Percentiles rank a stretch among this genome's conserved stretches.
phyloP scores from a whole-genome alignment of 1,140 invertebrate species.

The Stegodyphus mimosarum region DNA sequence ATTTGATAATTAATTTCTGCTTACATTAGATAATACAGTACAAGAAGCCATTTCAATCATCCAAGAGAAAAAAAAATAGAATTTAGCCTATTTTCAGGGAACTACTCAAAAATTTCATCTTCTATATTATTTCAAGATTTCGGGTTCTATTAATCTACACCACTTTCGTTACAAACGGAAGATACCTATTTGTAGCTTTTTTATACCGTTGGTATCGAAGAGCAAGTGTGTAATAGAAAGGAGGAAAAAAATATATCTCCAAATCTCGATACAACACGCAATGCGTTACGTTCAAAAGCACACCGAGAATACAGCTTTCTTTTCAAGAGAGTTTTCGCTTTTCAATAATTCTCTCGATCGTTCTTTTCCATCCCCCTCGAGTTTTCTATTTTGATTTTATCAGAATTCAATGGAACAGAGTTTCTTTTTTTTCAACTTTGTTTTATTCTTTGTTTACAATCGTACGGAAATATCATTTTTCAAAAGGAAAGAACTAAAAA shows the following conservation, averaged over 20 bases:
- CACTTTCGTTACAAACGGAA: constrained; percentile 21
- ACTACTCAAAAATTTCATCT: too few relatives aligned
- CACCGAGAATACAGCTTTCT: not conserved
- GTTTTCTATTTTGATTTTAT: constrained; percentile 56
- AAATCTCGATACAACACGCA: constrained; percentile 30
- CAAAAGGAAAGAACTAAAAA: not conserved
- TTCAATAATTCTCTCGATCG: constrained; percentile 39
- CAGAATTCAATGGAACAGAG: constrained; percentile 46
- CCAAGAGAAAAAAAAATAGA: too few relatives aligned
- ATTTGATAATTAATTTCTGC: too few relatives aligned
- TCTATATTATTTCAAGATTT: too few relatives aligned
- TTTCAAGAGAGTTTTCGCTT: constrained; percentile 12
- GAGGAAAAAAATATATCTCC: constrained; percentile 1
- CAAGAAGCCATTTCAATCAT: too few relatives aligned
- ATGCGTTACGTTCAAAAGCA: not conserved
- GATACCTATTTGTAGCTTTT: constrained; percentile 16
- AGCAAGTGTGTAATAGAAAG: constrained; percentile 49
- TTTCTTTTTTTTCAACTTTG: constrained; percentile 29
- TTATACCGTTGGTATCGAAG: constrained; percentile 7
- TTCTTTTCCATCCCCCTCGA: constrained; percentile 4
- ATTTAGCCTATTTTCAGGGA: too few relatives aligned
- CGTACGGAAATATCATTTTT: constrained; percentile 2
- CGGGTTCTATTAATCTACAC: not conserved
- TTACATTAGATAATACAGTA: too few relatives aligned
- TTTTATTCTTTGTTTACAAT: not conserved